These are phyloP conservation scores for Teinopalpus imperialis DNA, from an alignment of 2,888 invertebrate genomes.

Conservation along the genomic window DNA sequence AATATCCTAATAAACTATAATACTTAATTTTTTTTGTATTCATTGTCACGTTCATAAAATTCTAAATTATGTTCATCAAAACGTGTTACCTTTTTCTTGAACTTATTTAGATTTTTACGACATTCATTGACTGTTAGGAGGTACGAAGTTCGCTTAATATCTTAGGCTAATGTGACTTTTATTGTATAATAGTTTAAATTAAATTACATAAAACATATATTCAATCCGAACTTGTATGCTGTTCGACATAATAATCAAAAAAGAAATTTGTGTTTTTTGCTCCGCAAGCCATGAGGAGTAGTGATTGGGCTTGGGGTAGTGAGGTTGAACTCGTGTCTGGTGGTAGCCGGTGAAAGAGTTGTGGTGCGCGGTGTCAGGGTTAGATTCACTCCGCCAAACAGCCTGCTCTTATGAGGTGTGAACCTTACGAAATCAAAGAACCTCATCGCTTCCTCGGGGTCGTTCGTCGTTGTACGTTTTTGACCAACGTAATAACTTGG, in stretches of 20 bases:
- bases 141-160: too few species aligned
- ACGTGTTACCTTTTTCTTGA: too few species aligned
- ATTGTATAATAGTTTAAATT: too few species aligned
- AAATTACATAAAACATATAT: too few species aligned
- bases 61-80: too few species aligned
- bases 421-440: conserved; percentile 1
- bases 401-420: conserved; percentile 1
- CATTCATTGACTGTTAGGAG: too few species aligned
- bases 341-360: background rate
- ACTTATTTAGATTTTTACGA: too few species aligned
- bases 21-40: too few species aligned
- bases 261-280: background rate
- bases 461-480: conserved; percentile 43
- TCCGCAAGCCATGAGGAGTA: background rate
- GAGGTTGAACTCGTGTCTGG: background rate
- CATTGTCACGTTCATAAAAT: too few species aligned
- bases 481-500: conserved; percentile 48
- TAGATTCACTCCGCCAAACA: background rate
- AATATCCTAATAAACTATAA: too few species aligned
- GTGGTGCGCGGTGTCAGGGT: background rate
- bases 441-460: conserved; percentile 16
- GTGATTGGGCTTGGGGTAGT: background rate
- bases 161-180: too few species aligned
- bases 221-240: conserved; percentile 2
- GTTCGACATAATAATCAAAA: background rate